Evolutionary conservation across 1,140 invertebrate genomes (phyloP).

Genomic region (Polypedilum pembai): DNA sequence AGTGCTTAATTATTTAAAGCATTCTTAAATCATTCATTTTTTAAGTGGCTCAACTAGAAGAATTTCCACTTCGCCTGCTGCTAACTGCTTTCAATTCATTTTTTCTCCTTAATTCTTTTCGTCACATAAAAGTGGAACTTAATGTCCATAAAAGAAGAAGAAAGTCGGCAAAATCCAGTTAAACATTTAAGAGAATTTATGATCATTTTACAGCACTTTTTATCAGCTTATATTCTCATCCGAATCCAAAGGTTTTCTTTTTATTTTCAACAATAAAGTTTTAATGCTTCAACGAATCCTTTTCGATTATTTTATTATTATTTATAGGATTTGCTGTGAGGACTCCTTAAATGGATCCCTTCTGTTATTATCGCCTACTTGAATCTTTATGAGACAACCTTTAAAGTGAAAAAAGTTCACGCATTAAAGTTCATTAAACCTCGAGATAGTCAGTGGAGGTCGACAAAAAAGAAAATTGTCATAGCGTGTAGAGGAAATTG

Average conservation of each 20-base stretch:
- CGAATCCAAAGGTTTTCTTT: not conserved
- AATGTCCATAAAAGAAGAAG: not conserved
- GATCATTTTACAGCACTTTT: not conserved
- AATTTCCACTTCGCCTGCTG: not conserved
- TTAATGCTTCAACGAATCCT: not conserved
- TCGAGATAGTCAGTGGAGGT: too few relatives aligned
- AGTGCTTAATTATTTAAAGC: not conserved
- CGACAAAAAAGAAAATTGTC: too few relatives aligned
- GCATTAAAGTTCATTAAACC: too few relatives aligned
- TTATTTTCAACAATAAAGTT: constrained; percentile 14
- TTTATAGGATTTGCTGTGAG: not conserved
- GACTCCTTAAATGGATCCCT: not conserved
- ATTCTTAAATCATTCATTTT: not conserved
- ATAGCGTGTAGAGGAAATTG: too few relatives aligned
- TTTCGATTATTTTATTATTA: constrained; percentile 8
- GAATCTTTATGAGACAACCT: too few relatives aligned
- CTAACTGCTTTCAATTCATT: not conserved
- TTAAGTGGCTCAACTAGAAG: not conserved
- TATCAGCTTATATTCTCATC: not conserved
- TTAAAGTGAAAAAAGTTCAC: too few relatives aligned
- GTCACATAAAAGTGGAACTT: not conserved
- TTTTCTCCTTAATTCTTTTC: not conserved
- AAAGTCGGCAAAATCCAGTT: not conserved
- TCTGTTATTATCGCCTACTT: too few relatives aligned
- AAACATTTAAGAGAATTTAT: not conserved